Percentiles rank a stretch among this genome's conserved stretches.
Evolutionary conservation across 2,797 vertebrate species (phyloP).

Genomic region (Miopithecus talapoin): DNA sequence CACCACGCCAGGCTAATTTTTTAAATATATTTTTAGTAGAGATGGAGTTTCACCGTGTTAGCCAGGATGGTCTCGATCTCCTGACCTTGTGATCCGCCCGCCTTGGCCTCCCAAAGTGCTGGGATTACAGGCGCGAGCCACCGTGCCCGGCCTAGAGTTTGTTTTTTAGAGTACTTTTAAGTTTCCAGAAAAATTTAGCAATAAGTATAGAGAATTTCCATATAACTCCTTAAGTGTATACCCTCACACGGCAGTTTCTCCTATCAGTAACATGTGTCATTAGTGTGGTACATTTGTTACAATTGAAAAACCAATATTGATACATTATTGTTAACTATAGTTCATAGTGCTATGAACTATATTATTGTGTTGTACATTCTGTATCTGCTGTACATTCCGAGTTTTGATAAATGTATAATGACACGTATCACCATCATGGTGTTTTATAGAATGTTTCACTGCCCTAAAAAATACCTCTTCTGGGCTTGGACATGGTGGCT

Average conservation of each 20-base stretch:
- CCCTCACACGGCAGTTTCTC: not conserved
- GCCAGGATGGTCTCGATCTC: too few relatives aligned
- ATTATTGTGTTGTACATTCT: not conserved
- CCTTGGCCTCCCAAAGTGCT: too few relatives aligned
- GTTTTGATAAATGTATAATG: not conserved
- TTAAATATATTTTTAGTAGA: too few relatives aligned
- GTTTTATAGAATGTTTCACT: not conserved
- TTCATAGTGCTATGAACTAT: not conserved
- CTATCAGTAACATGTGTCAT: not conserved
- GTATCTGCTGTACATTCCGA: not conserved
- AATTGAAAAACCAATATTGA: not conserved
- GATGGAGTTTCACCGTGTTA: too few relatives aligned
- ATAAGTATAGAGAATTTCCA: not conserved
- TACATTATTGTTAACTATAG: constrained; percentile 16
- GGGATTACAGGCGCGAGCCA: too few relatives aligned
- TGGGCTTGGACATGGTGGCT: too few relatives aligned
- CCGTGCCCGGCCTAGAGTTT: not conserved
- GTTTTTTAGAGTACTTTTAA: not conserved
- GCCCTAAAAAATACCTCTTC: not conserved
- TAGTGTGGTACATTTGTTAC: not conserved
- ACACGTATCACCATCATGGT: not conserved
- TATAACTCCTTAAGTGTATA: not conserved
- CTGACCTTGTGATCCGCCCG: too few relatives aligned
- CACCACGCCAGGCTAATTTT: too few relatives aligned
- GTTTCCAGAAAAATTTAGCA: not conserved